These are phyloP conservation scores for Drosophila ezoana DNA, from an alignment of 2,888 invertebrate species.

Conservation along the genomic window DNA sequence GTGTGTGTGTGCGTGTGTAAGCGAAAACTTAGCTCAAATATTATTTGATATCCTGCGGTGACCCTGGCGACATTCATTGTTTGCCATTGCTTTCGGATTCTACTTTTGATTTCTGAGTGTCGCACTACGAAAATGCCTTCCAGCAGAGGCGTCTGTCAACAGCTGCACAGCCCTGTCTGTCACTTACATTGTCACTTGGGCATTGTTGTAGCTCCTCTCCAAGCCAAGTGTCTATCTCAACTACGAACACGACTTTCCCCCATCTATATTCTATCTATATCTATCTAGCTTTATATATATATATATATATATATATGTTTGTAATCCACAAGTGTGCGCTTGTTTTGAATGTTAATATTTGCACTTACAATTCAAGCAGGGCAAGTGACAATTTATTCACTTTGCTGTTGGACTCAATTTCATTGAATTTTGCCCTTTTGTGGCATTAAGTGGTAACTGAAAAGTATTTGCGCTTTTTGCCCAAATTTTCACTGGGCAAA, in stretches of 20 bases:
- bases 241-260: slow-evolving; percentile 15
- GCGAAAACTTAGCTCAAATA: slow-evolving; percentile 68
- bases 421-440: slow-evolving; percentile 54
- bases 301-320: slow-evolving; percentile 19
- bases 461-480: slow-evolving; percentile 58
- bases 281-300: slow-evolving; percentile 7
- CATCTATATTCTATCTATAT: slow-evolving; percentile 6
- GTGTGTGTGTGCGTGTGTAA: background rate
- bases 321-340: slow-evolving; percentile 72
- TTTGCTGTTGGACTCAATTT: slow-evolving; percentile 63
- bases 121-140: slow-evolving; percentile 44
- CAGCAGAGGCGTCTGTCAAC: slow-evolving; percentile 53
- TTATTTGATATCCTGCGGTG: slow-evolving; percentile 79
- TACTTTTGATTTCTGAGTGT: slow-evolving; percentile 66
- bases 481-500: background rate
- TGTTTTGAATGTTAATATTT: slow-evolving; percentile 81
- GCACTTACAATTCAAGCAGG: slow-evolving; percentile 71
- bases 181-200: slow-evolving; percentile 74
- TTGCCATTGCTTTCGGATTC: slow-evolving; percentile 66
- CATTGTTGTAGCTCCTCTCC: slow-evolving; percentile 50
- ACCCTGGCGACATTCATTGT: slow-evolving; percentile 67
- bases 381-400: slow-evolving; percentile 78
- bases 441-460: slow-evolving; percentile 43
- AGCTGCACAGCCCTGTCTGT: slow-evolving; percentile 51
- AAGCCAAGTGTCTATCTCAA: background rate